Conservation (phyloP, 1,140 invertebrate species). For the Platyura marginata region DNA sequence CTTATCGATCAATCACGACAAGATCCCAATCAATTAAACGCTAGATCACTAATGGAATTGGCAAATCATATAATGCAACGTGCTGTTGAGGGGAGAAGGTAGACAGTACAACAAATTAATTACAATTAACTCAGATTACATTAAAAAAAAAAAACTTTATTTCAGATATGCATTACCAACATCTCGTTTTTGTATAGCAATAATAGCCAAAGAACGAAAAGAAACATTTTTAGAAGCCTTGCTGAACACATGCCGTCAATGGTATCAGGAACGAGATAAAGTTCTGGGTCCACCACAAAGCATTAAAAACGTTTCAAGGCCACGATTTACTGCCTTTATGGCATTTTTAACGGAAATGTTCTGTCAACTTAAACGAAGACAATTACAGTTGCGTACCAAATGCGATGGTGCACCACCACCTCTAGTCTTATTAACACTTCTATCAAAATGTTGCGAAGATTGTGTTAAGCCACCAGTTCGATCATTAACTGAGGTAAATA, state of each 20-base stretch:
- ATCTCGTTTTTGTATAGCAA: conserved; percentile 61
- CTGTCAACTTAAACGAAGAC: conserved; percentile 59
- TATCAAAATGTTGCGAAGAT: conserved; percentile 69
- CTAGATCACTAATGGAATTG: conserved; percentile 63
- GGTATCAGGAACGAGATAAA: conserved; percentile 69
- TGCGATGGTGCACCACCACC: conserved; percentile 49
- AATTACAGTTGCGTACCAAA: conserved; percentile 44
- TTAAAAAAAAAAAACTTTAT: neutral
- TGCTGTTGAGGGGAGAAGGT: conserved; percentile 51
- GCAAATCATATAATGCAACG: conserved; percentile 61
- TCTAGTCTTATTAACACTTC: conserved; percentile 52
- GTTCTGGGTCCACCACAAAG: conserved; percentile 23
- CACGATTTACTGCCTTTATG: conserved; percentile 64
- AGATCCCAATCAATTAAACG: conserved; percentile 61
- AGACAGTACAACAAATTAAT: neutral
- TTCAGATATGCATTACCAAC: conserved; percentile 47
- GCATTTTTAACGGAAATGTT: conserved; percentile 79
- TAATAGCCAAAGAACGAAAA: conserved; percentile 69
- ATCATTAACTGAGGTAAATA: conserved; percentile 50
- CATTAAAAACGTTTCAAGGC: conserved; percentile 27
- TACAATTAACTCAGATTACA: no score
- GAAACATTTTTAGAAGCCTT: conserved; percentile 77
- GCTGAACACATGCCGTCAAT: conserved; percentile 74
- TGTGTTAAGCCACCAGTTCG: conserved; percentile 61
- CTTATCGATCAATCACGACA: conserved; percentile 50